A percentile compares a stretch with the other conserved stretches of the same genome.
Evolutionary conservation across 1,140 invertebrate species (phyloP).

Genomic region (Hylaeus volcanicus): DNA sequence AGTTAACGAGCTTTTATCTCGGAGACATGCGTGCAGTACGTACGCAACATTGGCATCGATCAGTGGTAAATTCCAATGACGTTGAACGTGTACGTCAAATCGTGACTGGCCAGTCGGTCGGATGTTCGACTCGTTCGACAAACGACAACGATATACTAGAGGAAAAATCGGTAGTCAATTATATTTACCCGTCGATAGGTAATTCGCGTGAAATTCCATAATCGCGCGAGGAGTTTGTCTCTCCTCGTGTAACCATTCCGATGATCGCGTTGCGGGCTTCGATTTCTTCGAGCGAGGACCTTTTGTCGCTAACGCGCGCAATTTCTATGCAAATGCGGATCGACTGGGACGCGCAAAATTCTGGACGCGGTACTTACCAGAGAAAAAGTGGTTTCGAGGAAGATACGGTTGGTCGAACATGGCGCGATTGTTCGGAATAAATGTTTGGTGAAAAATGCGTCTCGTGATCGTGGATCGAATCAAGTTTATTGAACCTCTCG

Average conservation of each 20-base stretch:
- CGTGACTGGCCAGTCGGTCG: no score
- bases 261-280: background rate
- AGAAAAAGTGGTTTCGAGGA: slow-evolving; percentile 32
- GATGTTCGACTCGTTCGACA: no score
- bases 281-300: slow-evolving; percentile 11
- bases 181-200: no score
- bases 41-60: background rate
- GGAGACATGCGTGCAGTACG: no score
- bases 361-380: slow-evolving; percentile 9
- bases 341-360: background rate
- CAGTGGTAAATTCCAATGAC: background rate
- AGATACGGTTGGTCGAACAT: background rate
- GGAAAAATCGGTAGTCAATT: no score
- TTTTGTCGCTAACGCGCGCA: slow-evolving; percentile 38
- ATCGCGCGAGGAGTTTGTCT: no score
- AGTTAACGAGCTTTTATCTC: background rate
- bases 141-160: no score
- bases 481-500: background rate
- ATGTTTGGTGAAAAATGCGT: background rate
- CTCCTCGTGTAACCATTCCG: background rate
- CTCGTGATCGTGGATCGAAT: background rate
- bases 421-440: background rate
- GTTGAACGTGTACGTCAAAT: background rate
- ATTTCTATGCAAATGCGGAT: slow-evolving; percentile 47
- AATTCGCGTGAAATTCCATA: no score